Evolutionary conservation across 2,888 invertebrate genomes (phyloP), one percentile per base, ranked within the genome.

Genomic region (Fragum whitleyi): DNA sequence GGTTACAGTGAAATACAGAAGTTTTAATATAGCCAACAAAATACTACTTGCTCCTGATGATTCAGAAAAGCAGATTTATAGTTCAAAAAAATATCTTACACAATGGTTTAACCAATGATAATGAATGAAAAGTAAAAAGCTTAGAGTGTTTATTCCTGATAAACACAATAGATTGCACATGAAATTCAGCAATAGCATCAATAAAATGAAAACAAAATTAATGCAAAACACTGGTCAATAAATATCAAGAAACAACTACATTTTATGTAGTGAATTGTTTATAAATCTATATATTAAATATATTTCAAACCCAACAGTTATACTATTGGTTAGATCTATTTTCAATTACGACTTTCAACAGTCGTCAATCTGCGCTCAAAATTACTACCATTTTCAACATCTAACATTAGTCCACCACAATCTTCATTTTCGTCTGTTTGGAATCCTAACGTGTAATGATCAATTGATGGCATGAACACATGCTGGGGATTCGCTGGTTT

Each of bases 401-500:
- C 77, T 26, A 74, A 47, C 59, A 81, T 70, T 11, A 75, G 69
- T 14, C 51, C 59, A 16, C 69, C 51, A 68, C 85, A 85, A 39
- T 85, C 85, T 29, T 85, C 85, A 5, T 79, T 79, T 36, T 85
- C 85, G 42, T 85, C 85, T 9, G 76, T 70, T 59, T 82, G 80
- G 73, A 85, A 85, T 53, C 82, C 79, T 14, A 65, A 42, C 7
- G 85, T 82, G 68, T 82, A 85, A 39, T 85, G 85, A 68, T 85
- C 85, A 28, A 85, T 80, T 11, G 85, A 74, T 2, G 85, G 85
- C 80, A 82, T 85, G 59, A 85, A 85, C 21, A 85, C 85, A 69
- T 85, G 85, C 53, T 85, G 85, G 23, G 85, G 85, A 69, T 85
- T 85, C 19, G 85, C 73, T 26, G 85, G 85, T 57, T 85, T 85